Evolutionary conservation across 2,888 invertebrate genomes (phyloP).

Genomic region (Podabrus alpinus): DNA sequence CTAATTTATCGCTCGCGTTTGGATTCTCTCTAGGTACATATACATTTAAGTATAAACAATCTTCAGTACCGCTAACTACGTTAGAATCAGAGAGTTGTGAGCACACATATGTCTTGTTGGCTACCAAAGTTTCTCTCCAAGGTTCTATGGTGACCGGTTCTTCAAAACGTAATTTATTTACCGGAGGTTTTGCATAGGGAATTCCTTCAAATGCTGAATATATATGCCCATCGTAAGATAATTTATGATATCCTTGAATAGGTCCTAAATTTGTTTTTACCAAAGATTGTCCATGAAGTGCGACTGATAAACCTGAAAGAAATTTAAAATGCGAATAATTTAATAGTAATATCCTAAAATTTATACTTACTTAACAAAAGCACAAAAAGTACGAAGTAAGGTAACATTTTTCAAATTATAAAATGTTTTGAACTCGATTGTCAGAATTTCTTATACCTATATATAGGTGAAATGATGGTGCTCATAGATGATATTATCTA

Average conservation of each 20-base stretch:
- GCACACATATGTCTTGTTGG: background rate
- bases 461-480: too few species aligned
- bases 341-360: too few species aligned
- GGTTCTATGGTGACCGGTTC: conserved; percentile 21
- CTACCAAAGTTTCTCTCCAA: background rate
- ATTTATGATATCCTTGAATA: conserved; percentile 34
- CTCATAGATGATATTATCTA: too few species aligned
- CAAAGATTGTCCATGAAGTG: background rate
- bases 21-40: conserved; percentile 6
- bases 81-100: background rate
- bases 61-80: conserved; percentile 1
- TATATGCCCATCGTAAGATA: conserved; percentile 37
- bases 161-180: conserved; percentile 39
- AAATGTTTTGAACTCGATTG: too few species aligned
- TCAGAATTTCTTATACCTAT: too few species aligned
- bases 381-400: too few species aligned
- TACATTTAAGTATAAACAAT: conserved; percentile 18
- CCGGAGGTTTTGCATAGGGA: conserved; percentile 42
- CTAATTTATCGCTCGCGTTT: background rate
- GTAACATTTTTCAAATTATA: too few species aligned
- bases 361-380: too few species aligned
- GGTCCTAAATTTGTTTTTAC: conserved; percentile 28
- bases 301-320: background rate
- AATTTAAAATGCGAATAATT: too few species aligned
- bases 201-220: conserved; percentile 43